Evolutionary conservation across 2,797 vertebrate species (phyloP).

Genomic region (Sebastes ruberrimus): DNA sequence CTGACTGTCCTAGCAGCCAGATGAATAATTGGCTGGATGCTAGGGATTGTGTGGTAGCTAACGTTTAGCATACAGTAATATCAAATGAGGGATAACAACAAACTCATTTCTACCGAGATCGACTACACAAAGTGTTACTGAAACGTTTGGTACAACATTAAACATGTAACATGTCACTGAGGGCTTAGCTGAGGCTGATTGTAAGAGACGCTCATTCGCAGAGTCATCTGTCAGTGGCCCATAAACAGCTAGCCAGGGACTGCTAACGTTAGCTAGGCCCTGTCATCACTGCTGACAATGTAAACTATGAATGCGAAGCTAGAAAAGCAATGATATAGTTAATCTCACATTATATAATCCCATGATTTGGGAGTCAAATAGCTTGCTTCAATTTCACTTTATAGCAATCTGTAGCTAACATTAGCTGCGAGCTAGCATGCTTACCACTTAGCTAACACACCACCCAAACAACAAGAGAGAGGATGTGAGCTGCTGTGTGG

Average conservation of each 20-base stretch:
- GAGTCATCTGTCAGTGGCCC: constrained; percentile 60
- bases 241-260: background rate
- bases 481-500: background rate
- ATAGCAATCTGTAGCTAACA: background rate
- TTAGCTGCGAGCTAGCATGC: constrained; percentile 39
- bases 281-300: constrained; percentile 19
- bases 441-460: constrained; percentile 20
- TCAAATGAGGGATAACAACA: background rate
- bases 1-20: constrained; percentile 35
- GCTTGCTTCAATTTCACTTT: background rate
- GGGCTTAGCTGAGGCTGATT: background rate
- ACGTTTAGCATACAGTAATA: constrained; percentile 47
- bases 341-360: accelerated
- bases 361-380: constrained; percentile 12
- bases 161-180: background rate
- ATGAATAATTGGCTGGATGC: constrained; percentile 79
- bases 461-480: constrained; percentile 18
- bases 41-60: constrained; percentile 73
- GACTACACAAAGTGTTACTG: background rate
- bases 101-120: background rate
- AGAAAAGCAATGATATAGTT: background rate
- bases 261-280: constrained; percentile 37
- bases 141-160: background rate
- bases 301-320: background rate
- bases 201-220: constrained; percentile 27